phyloP scores from a whole-genome alignment of 2,797 vertebrate species.

The Salmo trutta region DNA sequence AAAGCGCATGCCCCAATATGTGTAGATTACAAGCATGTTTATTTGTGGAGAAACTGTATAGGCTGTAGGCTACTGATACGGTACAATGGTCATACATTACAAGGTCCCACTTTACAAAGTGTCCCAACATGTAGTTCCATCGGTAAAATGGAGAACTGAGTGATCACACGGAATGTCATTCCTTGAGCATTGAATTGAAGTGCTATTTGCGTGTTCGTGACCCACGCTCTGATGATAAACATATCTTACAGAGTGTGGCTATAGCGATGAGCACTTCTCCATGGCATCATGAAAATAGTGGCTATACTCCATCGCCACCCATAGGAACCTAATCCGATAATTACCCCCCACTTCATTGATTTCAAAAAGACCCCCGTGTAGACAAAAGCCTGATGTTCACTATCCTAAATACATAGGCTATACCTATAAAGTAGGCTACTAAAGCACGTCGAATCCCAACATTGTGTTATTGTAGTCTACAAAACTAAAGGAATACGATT shows the following conservation, averaged over 20 bases:
- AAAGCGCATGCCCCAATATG: no score
- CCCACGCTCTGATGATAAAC: not conserved
- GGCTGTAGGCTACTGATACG: not conserved
- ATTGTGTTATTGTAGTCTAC: not conserved
- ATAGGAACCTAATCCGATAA: not conserved
- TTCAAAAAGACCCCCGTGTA: not conserved
- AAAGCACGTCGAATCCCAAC: not conserved
- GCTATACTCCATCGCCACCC: not conserved
- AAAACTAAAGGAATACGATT: not conserved
- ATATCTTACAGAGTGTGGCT: not conserved
- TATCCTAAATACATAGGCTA: not conserved
- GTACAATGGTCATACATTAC: not conserved
- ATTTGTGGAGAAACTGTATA: not conserved
- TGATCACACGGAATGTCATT: not conserved
- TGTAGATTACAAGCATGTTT: not conserved
- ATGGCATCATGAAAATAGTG: not conserved
- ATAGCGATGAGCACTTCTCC: not conserved
- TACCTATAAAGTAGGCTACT: not conserved
- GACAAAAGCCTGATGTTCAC: not conserved
- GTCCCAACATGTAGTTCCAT: not conserved
- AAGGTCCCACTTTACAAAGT: not conserved
- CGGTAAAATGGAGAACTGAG: not conserved
- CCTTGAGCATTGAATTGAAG: not conserved
- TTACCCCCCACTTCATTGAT: not conserved
- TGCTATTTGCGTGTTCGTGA: not conserved